Evolutionary conservation across 2,888 invertebrate genomes (phyloP), one percentile per base, ranked within the genome.

Genomic region (Notodonta ziczac): DNA sequence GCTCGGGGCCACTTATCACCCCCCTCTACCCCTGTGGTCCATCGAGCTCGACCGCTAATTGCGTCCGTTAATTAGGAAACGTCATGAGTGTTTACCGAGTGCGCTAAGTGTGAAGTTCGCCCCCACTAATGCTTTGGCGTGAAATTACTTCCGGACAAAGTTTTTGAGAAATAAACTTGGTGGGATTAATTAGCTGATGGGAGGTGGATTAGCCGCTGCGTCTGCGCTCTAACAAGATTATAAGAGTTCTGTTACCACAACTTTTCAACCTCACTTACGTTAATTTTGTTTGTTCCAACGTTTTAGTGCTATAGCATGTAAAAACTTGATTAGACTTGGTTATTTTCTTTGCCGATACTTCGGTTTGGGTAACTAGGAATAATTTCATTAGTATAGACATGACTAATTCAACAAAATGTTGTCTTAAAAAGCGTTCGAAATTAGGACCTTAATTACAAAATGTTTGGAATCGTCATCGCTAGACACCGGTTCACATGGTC

Each of bases 61-160:
- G 93, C 93, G 93, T 92, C 90, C 93, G 93, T 93, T 93, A 93
- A 93, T 93, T 93, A 93, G 89, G 91, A 91, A 91, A 92, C 93
- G 93, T 93, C 93, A 92, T 93, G 93, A 93, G 93, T 93, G 93
- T 93, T 93, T 93, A 93, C 93, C 85, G 85, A 88, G 86, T 82
- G 88, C 86, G 90, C 91, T 92, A 92, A 93, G 93, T 93, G 93
- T 93, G 93, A 93, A 93, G 93, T 93, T 93, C 87, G 83, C 80
- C 83, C 85, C 80, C 84, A 79, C 87, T 91, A 89, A 90, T 88
- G 90, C 85, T 82, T 81, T 83, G 84, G 87, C 90, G 91, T 88
- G 87, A 91, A 93, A 92, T 92, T 91, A 91, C 91, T 92, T 92
- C 91, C 88, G 84, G 72, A 74, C 78, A 87, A 89, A 87, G 88